These are phyloP conservation scores for Aphelocoma coerulescens DNA, from an alignment of 2,113 vertebrate species.

Conservation along the genomic window DNA sequence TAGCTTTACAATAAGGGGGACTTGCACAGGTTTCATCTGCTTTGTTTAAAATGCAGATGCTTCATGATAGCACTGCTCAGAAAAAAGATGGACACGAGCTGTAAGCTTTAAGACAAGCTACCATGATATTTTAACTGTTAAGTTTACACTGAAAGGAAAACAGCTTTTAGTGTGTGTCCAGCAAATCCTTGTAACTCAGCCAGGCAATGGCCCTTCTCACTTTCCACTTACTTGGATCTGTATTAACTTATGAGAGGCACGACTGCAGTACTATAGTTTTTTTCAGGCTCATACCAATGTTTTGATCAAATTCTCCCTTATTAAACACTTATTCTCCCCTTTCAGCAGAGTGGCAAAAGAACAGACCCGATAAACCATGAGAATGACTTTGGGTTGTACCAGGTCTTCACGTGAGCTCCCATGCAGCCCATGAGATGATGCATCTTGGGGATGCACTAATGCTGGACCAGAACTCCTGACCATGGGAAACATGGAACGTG, in stretches of 20 bases:
- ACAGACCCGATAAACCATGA: accelerated
- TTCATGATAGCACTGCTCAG: background rate
- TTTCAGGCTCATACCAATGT: background rate
- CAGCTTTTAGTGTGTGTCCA: background rate
- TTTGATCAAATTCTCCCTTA: background rate
- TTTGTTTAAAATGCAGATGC: background rate
- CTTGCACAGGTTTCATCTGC: background rate
- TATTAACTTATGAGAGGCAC: background rate
- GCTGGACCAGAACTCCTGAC: background rate
- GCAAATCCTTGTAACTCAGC: background rate
- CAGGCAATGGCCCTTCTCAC: background rate
- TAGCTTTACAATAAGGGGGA: background rate
- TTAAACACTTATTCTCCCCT: background rate
- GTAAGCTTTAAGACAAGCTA: background rate
- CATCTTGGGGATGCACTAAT: accelerated
- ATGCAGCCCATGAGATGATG: accelerated
- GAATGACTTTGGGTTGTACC: background rate
- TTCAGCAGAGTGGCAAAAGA: background rate
- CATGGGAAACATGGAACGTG: accelerated
- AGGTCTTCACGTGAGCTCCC: background rate
- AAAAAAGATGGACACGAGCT: background rate
- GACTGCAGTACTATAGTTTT: background rate
- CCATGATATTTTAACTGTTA: background rate
- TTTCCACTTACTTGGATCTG: background rate
- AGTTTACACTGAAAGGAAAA: background rate